Evolutionary conservation across 2,797 vertebrate species (phyloP).

Genomic region (Selene dorsalis): DNA sequence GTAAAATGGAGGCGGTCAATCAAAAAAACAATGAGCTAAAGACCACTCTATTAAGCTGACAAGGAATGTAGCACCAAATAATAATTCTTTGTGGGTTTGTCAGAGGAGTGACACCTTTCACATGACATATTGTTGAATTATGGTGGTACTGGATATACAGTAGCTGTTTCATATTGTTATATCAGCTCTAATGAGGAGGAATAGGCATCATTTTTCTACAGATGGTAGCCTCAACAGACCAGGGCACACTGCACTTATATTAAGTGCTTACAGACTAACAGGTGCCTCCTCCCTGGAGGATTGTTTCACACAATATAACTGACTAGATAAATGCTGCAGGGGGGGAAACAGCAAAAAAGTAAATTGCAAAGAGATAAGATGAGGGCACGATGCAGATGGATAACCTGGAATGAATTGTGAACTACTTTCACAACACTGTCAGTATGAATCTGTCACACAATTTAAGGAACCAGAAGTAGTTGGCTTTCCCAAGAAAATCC

Average conservation of each 20-base stretch:
- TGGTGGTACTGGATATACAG: not conserved
- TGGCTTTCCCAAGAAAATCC: conserved; percentile 36
- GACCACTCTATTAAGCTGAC: not conserved
- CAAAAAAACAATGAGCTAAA: not conserved
- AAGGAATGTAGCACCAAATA: not conserved
- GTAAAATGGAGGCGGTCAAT: not conserved
- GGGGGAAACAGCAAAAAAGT: conserved; percentile 9
- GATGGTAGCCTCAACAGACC: conserved; percentile 2
- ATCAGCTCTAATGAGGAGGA: not conserved
- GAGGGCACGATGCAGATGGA: conserved; percentile 12
- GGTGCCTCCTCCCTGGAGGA: not conserved
- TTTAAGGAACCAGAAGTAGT: not conserved
- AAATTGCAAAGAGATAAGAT: not conserved
- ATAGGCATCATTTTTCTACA: not conserved
- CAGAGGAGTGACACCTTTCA: not conserved
- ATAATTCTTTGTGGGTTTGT: not conserved
- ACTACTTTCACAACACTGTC: conserved; percentile 23
- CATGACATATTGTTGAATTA: no score
- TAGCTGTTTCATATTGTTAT: conserved; percentile 1
- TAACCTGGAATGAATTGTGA: conserved; percentile 8
- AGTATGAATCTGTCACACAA: conserved; percentile 16
- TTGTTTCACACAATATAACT: conserved; percentile 2
- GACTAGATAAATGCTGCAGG: conserved; percentile 5
- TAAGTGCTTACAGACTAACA: conserved; percentile 10
- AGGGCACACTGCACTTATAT: not conserved